Percentiles rank a stretch among this genome's conserved stretches.
Evolutionary conservation across 2,113 vertebrate genomes (phyloP).

Genomic region (Corvus cornix): DNA sequence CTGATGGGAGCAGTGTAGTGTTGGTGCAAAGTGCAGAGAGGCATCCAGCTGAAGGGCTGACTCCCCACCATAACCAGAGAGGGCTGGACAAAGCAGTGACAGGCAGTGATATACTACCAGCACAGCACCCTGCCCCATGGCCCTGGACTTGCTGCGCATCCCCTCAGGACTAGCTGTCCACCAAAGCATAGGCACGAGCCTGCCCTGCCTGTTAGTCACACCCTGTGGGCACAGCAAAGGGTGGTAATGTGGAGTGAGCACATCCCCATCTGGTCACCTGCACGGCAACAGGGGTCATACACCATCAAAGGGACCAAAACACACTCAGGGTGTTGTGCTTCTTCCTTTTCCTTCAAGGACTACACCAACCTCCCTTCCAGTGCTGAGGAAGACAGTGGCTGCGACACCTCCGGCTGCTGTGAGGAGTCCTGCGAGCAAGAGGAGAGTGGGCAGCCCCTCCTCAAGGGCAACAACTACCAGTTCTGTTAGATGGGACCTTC

Average conservation of each 20-base stretch:
- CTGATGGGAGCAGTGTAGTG: not conserved
- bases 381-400: conserved; percentile 70
- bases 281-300: not conserved
- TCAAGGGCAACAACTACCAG: conserved; percentile 95
- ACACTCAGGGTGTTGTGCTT: not conserved
- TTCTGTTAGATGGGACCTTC: conserved; percentile 78
- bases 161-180: not conserved
- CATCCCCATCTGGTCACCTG: accelerated
- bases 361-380: conserved; percentile 69
- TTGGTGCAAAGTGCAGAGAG: not conserved
- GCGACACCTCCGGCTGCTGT: conserved; percentile 75
- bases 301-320: not conserved
- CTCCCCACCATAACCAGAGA: not conserved
- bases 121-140: not conserved
- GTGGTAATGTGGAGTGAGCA: accelerated
- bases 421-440: conserved; percentile 83
- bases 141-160: not conserved
- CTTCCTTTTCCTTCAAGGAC: conserved; percentile 43
- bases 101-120: not conserved
- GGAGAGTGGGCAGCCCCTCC: conserved; percentile 80
- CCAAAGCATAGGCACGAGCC: not conserved
- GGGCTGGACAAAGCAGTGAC: not conserved
- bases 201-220: not conserved
- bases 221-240: not conserved
- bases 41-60: not conserved